Evolutionary conservation across 1,140 invertebrate species (phyloP).

Genomic region (Aphelenchoides avenae): DNA sequence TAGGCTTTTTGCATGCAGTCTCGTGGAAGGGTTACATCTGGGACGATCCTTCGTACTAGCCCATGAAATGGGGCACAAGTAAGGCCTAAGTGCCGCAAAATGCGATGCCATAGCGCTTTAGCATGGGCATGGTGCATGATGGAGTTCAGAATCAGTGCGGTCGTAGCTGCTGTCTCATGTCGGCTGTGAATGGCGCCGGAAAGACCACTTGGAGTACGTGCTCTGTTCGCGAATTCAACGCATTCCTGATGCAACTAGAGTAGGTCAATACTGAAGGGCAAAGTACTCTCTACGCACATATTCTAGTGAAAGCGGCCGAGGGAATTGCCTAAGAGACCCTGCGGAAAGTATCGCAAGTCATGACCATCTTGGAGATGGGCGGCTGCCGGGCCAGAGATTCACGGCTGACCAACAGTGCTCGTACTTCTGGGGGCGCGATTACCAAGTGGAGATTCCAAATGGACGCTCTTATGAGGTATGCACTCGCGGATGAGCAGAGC

Average conservation of each 20-base stretch:
- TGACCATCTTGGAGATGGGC: conserved; percentile 52
- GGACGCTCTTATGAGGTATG: conserved; percentile 47
- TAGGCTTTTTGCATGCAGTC: conserved; percentile 51
- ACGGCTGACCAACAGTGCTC: conserved; percentile 59
- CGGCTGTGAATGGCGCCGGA: conserved; percentile 58
- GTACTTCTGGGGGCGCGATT: conserved; percentile 59
- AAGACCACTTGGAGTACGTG: conserved; percentile 59
- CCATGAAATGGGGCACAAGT: conserved; percentile 60
- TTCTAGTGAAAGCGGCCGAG: conserved; percentile 56
- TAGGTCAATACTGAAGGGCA: conserved; percentile 21
- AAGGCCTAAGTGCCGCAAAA: too few species aligned
- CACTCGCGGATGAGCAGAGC: background rate
- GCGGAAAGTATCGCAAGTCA: conserved; percentile 34
- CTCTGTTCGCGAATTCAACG: conserved; percentile 58
- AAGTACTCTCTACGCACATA: background rate
- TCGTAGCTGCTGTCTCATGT: conserved; percentile 56
- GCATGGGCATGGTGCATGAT: conserved; percentile 59
- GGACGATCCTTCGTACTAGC: conserved; percentile 57
- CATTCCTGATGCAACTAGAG: conserved; percentile 57
- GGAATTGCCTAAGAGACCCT: conserved; percentile 55
- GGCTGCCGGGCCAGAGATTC: conserved; percentile 56
- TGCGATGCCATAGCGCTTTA: conserved; percentile 18
- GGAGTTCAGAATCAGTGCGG: conserved; percentile 58
- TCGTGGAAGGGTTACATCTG: conserved; percentile 56
- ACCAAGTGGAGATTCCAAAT: conserved; percentile 55